Percentiles rank a stretch among this genome's conserved stretches.
phyloP scores from a whole-genome alignment of 2,797 vertebrate genomes.

The Siniperca obscura region DNA sequence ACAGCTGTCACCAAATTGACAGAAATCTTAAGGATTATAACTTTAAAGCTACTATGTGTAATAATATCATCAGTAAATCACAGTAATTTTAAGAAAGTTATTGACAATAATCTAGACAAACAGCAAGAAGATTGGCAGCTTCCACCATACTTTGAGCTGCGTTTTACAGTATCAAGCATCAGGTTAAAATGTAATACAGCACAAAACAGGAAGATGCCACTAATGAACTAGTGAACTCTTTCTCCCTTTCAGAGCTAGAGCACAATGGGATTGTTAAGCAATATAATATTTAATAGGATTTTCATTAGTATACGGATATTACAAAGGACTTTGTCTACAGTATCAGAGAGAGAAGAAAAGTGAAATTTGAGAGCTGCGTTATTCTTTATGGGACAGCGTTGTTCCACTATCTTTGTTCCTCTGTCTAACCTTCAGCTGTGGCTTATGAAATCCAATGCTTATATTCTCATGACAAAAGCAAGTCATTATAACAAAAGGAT shows the following conservation, averaged over 20 bases:
- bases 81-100: not conserved
- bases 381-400: conserved; percentile 42
- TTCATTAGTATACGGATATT: conserved; percentile 40
- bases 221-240: conserved; percentile 12
- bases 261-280: conserved; percentile 21
- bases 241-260: not conserved
- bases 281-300: conserved; percentile 37
- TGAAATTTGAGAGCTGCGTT: conserved; percentile 41
- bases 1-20: not conserved
- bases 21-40: not conserved
- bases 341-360: conserved; percentile 39
- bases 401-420: conserved; percentile 53
- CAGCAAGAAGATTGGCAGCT: not conserved
- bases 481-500: conserved; percentile 50
- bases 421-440: conserved; percentile 48
- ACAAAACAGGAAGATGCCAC: not conserved
- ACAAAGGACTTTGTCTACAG: conserved; percentile 40
- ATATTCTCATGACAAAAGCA: conserved; percentile 41
- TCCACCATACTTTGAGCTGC: no score
- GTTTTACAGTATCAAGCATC: not conserved
- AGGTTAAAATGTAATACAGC: conserved; percentile 2
- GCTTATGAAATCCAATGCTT: conserved; percentile 35
- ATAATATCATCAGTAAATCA: not conserved
- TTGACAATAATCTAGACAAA: not conserved
- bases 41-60: no score